Base-by-base conservation (phyloP, 1,140 invertebrate species). In the Diuraphis noxia region DNA sequence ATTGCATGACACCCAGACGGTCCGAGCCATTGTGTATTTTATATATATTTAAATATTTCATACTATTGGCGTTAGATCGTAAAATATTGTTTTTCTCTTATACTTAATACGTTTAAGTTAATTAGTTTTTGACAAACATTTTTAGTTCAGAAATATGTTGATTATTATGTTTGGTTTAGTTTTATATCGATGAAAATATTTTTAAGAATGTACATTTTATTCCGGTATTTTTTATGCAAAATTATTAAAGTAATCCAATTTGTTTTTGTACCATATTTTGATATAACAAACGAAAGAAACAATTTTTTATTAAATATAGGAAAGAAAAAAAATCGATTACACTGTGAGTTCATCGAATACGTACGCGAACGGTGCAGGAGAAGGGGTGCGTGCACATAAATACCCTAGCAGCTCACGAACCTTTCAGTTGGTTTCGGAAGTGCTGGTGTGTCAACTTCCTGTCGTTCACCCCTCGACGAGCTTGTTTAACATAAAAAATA, bases 391-490 rank as follows among this genome's bases (percentile, higher is more conserved):
- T 72, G 56, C 30, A n/a, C 56, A n/a, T 72, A 72, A 63, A 72
- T 72, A 72, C 56, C 56, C 56, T 13, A 82, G 23, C 23, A 5
- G 38, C 79, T 38, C 79, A 82, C 79, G 79, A 82, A 82, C 38
- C 79, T 82, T 82, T 82, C 84, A 46, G 41, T 21, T 2, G 84
- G 43, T 86, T 43, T 43, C 84, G 84, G 41, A 86, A 86, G 43
- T 41, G 40, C 84, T 17, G 30, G 25, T 36, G 40, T 72, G 56
- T 72, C 30, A n/a, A 72, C 56, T 72, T n/a, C 41, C 41, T 72
- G 56, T 43, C n/a, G 30, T 72, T n/a, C n/a, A 46, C 84, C 41
- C 41, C 43, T n/a, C 43, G 30, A 19, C 40, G 84, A 86, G n/a
- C 21, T 49, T 43, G n/a, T 86, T 49, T 17, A 19, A 36, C 43